Evolutionary conservation across 2,888 invertebrate genomes (phyloP), one percentile per base, ranked within the genome.

Genomic region (Opisthograptis luteolata): DNA sequence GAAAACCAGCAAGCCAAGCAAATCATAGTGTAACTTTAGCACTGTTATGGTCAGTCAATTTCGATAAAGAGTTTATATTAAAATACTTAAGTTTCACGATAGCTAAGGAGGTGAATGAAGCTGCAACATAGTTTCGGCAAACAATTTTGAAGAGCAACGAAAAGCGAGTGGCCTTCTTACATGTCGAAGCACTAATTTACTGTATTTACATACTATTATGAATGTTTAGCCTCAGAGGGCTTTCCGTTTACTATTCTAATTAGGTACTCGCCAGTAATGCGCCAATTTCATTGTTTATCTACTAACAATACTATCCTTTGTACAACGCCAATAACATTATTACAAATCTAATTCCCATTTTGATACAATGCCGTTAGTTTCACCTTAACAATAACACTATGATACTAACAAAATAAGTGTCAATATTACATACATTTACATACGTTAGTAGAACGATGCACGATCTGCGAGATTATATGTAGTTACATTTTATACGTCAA

Each of bases 201-300:
- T 79, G 73, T 87, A 88, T 86, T 81, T 85, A 87, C 83, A 85
- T 77, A 55, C 50, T 60, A 64, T 62, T 49, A 70, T 73, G 64
- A 73, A 74, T 79, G 79, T 78, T 67, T 82, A 88, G 89, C 89
- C 89, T 88, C 89, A 65, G 66, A 46, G 80, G 89, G 87, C 87
- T 81, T 73, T 73, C 75, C 79, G 82, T 81, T 82, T 78, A 79
- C 87, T 90, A 89, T 73, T 76, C 89, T 90, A 90, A 87, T 90
- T 87, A 90, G 90, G 90, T 90, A 90, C 90, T 89, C 89, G 87
- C 89, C 88, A 90, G 90, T 89, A 90, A 90, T 90, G 90, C 90
- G 90, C 89, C 89, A 88, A 90, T 87, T 87, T 84, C 73, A 80
- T 84, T 79, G 79, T 82, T 81, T 86, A 86, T 76, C 81, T 73